phyloP scores from a whole-genome alignment of 1,140 invertebrate genomes.

The Onthophagus taurus region DNA sequence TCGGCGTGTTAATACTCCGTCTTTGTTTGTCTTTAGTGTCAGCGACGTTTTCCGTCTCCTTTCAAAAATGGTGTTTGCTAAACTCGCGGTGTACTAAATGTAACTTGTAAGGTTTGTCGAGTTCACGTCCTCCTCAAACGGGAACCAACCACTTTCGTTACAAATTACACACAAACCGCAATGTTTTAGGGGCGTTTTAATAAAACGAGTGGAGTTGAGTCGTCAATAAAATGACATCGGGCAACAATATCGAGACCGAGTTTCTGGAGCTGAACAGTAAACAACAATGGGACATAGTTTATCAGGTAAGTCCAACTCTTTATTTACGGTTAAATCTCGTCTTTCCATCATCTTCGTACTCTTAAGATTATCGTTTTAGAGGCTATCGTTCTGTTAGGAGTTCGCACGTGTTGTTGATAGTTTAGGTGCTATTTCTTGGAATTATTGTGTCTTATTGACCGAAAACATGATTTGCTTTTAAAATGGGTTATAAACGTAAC shows the following conservation, averaged over 20 bases:
- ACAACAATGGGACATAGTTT: slow-evolving; percentile 52
- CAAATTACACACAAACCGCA: slow-evolving; percentile 6
- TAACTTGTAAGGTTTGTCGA: slow-evolving; percentile 11
- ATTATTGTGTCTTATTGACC: neutral
- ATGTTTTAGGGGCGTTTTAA: slow-evolving; percentile 10
- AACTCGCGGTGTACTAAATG: slow-evolving; percentile 8
- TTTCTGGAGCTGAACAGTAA: slow-evolving; percentile 54
- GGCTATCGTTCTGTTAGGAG: slow-evolving; percentile 1
- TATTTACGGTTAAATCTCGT: neutral
- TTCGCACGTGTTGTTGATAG: slow-evolving; percentile 7
- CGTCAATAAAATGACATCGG: slow-evolving; percentile 27
- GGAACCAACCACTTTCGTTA: slow-evolving; percentile 1
- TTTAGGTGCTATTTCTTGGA: neutral
- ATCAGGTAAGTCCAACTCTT: slow-evolving; percentile 48
- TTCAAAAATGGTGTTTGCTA: slow-evolving; percentile 17
- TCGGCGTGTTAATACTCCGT: too few relatives aligned
- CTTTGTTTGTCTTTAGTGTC: too few relatives aligned
- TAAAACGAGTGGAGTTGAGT: slow-evolving; percentile 3
- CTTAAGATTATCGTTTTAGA: neutral
- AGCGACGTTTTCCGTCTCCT: slow-evolving; percentile 15
- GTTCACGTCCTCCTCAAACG: slow-evolving; percentile 6
- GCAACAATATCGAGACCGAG: slow-evolving; percentile 55
- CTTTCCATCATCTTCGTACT: neutral
- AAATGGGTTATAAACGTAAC: too few relatives aligned
- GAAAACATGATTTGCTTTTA: neutral